Conservation (phyloP, 1,140 invertebrate genomes). For the Zaprionus camerounensis region DNA sequence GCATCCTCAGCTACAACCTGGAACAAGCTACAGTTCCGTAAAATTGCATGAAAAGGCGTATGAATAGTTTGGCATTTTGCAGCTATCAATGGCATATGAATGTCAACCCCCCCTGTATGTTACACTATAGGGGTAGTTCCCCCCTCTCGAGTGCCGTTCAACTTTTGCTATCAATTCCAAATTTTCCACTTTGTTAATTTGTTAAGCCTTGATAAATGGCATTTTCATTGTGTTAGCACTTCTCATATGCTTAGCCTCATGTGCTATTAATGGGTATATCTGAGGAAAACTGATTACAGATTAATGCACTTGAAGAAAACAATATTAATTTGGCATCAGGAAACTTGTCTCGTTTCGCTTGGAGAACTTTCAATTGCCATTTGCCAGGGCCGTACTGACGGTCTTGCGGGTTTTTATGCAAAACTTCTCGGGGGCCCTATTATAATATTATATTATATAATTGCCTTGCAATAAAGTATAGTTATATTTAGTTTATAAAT, state of each 20-base stretch:
- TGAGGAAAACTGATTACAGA: not conserved
- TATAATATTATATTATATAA: too few relatives aligned
- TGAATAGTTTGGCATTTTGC: constrained; percentile 60
- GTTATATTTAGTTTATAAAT: too few relatives aligned
- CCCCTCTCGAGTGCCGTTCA: not conserved
- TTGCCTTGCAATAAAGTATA: too few relatives aligned
- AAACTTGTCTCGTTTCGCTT: not conserved
- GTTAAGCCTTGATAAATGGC: constrained; percentile 71
- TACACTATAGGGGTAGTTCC: constrained; percentile 20
- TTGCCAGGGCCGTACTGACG: not conserved
- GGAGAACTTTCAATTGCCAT: not conserved
- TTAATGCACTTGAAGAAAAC: constrained; percentile 12
- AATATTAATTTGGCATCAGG: not conserved
- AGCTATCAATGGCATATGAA: constrained; percentile 62
- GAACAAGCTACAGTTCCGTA: constrained; percentile 1
- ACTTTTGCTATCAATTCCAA: constrained; percentile 65
- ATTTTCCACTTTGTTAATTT: constrained; percentile 81
- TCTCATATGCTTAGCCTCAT: constrained; percentile 23
- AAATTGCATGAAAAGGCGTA: constrained; percentile 63
- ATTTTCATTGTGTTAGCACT: constrained; percentile 59
- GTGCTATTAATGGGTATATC: not conserved
- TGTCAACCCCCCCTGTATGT: constrained; percentile 47
- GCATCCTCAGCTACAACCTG: not conserved
- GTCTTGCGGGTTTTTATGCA: too few relatives aligned
- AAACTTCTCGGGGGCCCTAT: too few relatives aligned